Evolutionary conservation across 2,888 invertebrate genomes (phyloP), one percentile per base, ranked within the genome.

Genomic region (Pseudolycoriella hygida): DNA sequence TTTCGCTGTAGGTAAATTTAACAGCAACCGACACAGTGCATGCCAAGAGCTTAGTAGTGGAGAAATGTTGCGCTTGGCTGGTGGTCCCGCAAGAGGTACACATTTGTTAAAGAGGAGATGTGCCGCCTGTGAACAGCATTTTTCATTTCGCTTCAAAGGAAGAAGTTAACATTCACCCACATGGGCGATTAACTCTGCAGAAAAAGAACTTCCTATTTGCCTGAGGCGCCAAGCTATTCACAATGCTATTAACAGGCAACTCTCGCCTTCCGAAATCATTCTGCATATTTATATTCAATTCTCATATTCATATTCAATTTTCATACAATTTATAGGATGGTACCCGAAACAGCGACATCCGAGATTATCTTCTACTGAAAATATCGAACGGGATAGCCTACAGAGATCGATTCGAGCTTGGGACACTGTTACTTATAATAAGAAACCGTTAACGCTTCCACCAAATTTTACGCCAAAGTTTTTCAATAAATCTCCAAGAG

Each of bases 381-480:
- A 87, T 62, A 70, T 87, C 55, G 87, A 87, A 62, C 73, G 85
- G 55, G 68, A 86, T 60, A 58, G 56, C 51, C 49, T 53, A 37
- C 64, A 53, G 56, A 64, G 60, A 61, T 70, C 60, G 68, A 67
- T 71, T 62, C 58, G 66, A 14, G 66, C 74, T 64, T 62, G 64
- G 62, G 53, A 69, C 68, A 64, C 48, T 57, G 71, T 50, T 56
- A 76, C 57, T 57, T 72, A 68, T 51, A 68, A 57, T 15, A 72
- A 85, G 57, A 87, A 87, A 60, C 87, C 87, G 4, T 71, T 85
- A 52, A 87, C 87, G n/a, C 70, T 87, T 57, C 87, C 87, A 45
- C 87, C 87, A 48, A 87, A 87, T 70, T 70, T 87, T 59, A 85
- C 86, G 52, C 87, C 87, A 56, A 86, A 86, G 67, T 87, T 87